A percentile compares a stretch with the other conserved stretches of the same genome.
phyloP scores from a whole-genome alignment of 2,888 invertebrate genomes.

The Norana najaformis region DNA sequence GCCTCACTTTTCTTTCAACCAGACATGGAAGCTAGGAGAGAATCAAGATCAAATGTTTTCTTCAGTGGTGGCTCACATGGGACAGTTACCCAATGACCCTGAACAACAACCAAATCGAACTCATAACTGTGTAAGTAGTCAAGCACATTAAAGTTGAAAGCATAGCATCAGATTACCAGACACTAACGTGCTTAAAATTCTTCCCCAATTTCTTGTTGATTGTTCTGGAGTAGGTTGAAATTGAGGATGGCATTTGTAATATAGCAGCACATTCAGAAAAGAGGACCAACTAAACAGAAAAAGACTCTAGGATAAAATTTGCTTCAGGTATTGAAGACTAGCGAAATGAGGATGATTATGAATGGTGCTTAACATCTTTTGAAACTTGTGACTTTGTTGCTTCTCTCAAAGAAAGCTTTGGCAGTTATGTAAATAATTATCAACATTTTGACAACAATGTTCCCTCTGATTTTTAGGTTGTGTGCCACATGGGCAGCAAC shows the following conservation, averaged over 20 bases:
- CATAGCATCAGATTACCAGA: background rate
- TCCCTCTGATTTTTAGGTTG: too few species aligned
- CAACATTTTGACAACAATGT: too few species aligned
- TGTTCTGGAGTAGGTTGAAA: background rate
- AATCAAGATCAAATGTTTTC: background rate
- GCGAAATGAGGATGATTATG: background rate
- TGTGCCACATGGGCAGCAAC: too few species aligned
- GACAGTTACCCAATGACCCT: background rate
- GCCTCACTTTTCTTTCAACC: background rate
- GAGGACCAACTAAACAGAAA: background rate
- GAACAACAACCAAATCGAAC: background rate
- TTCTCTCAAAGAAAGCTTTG: background rate
- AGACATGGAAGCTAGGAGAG: background rate
- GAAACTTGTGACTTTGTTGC: background rate
- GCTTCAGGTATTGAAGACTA: conserved; percentile 1
- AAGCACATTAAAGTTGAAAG: background rate
- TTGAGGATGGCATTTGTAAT: background rate
- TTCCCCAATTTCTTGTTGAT: background rate
- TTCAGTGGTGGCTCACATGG: background rate
- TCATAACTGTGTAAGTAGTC: background rate
- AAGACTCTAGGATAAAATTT: background rate
- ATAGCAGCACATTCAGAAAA: background rate
- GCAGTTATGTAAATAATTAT: background rate
- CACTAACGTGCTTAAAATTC: background rate
- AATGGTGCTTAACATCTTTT: background rate